A percentile compares a stretch with the other conserved stretches of the same genome.
Evolutionary conservation across 2,797 vertebrate species (phyloP).

Genomic region (Capromys pilorides): DNA sequence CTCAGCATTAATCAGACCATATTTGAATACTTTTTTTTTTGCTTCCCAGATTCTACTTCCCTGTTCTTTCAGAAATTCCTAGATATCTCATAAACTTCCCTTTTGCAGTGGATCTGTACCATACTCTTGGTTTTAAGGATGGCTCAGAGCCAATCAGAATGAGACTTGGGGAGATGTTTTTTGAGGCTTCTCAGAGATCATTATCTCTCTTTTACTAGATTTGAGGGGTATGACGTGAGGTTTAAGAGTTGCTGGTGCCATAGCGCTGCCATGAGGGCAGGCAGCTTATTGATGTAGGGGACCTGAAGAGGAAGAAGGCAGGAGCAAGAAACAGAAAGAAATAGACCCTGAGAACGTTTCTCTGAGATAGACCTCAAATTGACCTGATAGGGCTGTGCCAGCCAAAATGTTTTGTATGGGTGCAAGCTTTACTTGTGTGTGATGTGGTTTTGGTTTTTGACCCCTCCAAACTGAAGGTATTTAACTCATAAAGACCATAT

Average conservation of each 20-base stretch:
- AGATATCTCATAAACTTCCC: not conserved
- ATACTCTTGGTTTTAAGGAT: not conserved
- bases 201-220: not conserved
- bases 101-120: not conserved
- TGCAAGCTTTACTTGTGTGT: not conserved
- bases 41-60: not conserved
- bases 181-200: not conserved
- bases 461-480: not conserved
- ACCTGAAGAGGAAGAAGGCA: not conserved
- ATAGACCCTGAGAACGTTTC: not conserved
- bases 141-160: not conserved
- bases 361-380: not conserved
- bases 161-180: not conserved
- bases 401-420: not conserved
- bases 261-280: accelerated
- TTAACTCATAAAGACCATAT: not conserved
- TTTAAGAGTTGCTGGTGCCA: not conserved
- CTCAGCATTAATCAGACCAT: not conserved
- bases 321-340: not conserved
- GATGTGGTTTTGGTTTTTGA: not conserved
- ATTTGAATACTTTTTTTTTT: not conserved
- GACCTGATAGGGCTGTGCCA: not conserved
- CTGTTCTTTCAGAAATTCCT: not conserved
- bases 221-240: not conserved
- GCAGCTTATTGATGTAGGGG: not conserved